These are phyloP conservation scores for Alviniconcha marisindica DNA, from an alignment of 1,140 invertebrate genomes.

Conservation along the genomic window DNA sequence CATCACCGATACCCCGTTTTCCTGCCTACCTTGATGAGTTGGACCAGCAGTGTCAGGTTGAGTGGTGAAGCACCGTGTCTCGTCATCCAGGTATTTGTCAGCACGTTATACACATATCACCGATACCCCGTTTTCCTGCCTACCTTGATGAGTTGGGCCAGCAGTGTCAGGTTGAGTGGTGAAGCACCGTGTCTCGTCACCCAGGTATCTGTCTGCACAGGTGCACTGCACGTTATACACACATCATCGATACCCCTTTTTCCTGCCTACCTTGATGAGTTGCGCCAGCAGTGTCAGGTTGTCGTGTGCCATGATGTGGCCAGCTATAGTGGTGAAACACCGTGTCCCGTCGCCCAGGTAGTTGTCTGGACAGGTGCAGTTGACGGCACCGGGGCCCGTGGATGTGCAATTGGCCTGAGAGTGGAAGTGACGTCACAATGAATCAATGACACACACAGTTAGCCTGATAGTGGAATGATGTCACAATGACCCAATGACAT, in stretches of 20 bases:
- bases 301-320: constrained; percentile 46
- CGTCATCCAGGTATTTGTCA: too few relatives aligned
- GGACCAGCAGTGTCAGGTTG: too few relatives aligned
- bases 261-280: constrained; percentile 49
- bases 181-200: constrained; percentile 56
- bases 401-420: constrained; percentile 61
- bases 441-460: too few relatives aligned
- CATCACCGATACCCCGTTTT: too few relatives aligned
- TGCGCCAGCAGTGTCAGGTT: constrained; percentile 47
- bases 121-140: too few relatives aligned
- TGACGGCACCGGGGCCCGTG: constrained; percentile 48
- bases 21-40: too few relatives aligned
- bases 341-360: constrained; percentile 53
- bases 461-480: too few relatives aligned
- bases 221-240: constrained; percentile 63
- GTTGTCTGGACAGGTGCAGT: constrained; percentile 55
- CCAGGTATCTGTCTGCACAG: constrained; percentile 47
- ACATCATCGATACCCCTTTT: too few relatives aligned
- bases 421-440: too few relatives aligned
- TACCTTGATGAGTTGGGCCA: constrained; percentile 50
- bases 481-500: too few relatives aligned
- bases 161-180: constrained; percentile 49
- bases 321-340: constrained; percentile 55
- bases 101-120: too few relatives aligned
- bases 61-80: too few relatives aligned